phyloP scores from a whole-genome alignment of 2,888 invertebrate species.

The Patella pellucida region DNA sequence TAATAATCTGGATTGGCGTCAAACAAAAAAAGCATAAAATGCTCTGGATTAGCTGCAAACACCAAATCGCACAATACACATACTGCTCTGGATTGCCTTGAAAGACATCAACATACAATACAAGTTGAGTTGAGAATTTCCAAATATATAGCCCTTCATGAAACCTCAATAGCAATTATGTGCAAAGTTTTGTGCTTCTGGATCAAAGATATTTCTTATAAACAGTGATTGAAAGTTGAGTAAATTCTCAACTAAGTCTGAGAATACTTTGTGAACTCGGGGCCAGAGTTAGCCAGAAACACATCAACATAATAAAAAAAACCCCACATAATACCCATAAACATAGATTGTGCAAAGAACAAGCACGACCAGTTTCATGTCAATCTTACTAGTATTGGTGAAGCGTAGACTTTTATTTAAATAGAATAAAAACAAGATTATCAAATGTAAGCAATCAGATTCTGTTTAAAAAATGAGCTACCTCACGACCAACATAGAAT shows the following conservation, averaged over 20 bases:
- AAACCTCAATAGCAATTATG: too few relatives aligned
- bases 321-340: constrained; percentile 40
- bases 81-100: constrained; percentile 64
- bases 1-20: constrained; percentile 64
- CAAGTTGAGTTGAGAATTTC: too few relatives aligned
- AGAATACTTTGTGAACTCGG: too few relatives aligned
- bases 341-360: neutral
- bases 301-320: constrained; percentile 39
- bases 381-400: too few relatives aligned
- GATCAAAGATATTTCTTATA: too few relatives aligned
- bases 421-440: neutral
- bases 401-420: neutral
- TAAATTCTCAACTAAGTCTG: too few relatives aligned
- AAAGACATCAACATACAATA: constrained; percentile 12
- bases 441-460: neutral
- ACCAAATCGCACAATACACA: constrained; percentile 55
- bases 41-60: constrained; percentile 58
- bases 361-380: neutral
- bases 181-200: too few relatives aligned
- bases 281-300: constrained; percentile 31
- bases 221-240: too few relatives aligned
- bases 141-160: too few relatives aligned
- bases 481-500: too few relatives aligned
- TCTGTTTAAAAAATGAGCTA: too few relatives aligned
- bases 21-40: constrained; percentile 65